phyloP scores from a whole-genome alignment of 1,140 invertebrate species.

The Drosophila orena region DNA sequence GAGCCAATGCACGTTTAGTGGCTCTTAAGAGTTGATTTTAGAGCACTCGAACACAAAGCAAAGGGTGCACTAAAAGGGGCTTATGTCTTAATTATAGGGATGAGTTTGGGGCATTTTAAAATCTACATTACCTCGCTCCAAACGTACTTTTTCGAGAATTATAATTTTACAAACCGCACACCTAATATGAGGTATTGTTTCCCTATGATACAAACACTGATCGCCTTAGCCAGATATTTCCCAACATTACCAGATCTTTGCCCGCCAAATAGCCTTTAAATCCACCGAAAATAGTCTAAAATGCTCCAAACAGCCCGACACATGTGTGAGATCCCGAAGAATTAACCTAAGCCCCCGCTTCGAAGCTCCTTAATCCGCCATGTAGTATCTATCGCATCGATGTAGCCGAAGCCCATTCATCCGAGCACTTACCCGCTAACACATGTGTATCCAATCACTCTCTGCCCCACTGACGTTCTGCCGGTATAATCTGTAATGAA shows the following conservation, averaged over 20 bases:
- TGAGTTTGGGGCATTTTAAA: background rate
- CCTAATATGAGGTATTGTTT: too few species aligned
- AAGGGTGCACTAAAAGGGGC: background rate
- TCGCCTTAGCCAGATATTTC: background rate
- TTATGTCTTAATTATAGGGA: slow-evolving; percentile 9
- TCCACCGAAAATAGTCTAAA: slow-evolving; percentile 12
- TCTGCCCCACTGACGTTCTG: slow-evolving; percentile 37
- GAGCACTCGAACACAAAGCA: background rate
- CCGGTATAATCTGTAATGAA: slow-evolving; percentile 75
- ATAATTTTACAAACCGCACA: too few species aligned
- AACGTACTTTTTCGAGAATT: too few species aligned
- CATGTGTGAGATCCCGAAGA: slow-evolving; percentile 16
- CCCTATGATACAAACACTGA: too few species aligned
- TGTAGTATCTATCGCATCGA: background rate
- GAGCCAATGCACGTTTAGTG: slow-evolving; percentile 7
- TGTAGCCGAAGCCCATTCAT: slow-evolving; percentile 1
- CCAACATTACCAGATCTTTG: background rate
- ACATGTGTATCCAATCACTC: slow-evolving; percentile 68
- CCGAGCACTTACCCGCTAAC: slow-evolving; percentile 56
- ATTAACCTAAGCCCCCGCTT: slow-evolving; percentile 35
- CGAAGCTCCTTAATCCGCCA: slow-evolving; percentile 35
- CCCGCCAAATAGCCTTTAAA: background rate
- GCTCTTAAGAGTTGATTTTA: background rate
- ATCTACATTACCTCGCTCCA: background rate
- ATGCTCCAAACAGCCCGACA: slow-evolving; percentile 12